Base-by-base conservation (phyloP, 1,140 invertebrate species). In the Drosophila prosaltans region DNA sequence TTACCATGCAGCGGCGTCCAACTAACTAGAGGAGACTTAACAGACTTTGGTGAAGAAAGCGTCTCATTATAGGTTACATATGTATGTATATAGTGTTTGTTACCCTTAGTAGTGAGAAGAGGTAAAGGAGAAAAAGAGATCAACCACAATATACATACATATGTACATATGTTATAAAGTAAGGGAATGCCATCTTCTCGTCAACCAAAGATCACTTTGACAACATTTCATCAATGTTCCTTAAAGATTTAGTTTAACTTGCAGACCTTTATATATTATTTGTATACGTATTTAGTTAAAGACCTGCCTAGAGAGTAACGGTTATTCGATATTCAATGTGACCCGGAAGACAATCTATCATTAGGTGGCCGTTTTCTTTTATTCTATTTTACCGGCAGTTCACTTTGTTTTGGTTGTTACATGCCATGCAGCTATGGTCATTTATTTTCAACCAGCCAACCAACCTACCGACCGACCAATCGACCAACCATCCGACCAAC, bases 351-450 rank as follows among this genome's bases (percentile, higher is more conserved):
- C 32, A 36, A 36, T 36, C 32, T 36, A 36, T 36, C 32, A 36
- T 36, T 36, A 6, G 32, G 6, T 36, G 28, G 3, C 6, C 6
- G 32, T 36, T 36, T 36, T 5, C 6, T 36, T 8, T 28, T 26
- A 36, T 45, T 21, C 16, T 10, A 21, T 57, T 72, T 59, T 28
- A 69, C 48, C 67, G 81, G 81, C 68, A 81, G 67, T 85, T 81
- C 45, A 61, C 75, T 82, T 82, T 79, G 84, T 88, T 86, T 85
- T 85, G 79, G 82, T 71, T 82, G 82, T 73, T 82, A 81, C 66
- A 79, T 81, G 83, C 79, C 72, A 72, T 65, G 81, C 21, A 78
- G 82, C 71, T 67, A 81, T 69, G 71, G 82, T 83, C 81, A 82
- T 86, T 85, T 86, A 81, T 82, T 76, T 66, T 72, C 43, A 69